Percentiles rank a stretch among this genome's conserved stretches.
Evolutionary conservation across 1,140 invertebrate species (phyloP).

Genomic region (Zeugodacus cucurbitae): DNA sequence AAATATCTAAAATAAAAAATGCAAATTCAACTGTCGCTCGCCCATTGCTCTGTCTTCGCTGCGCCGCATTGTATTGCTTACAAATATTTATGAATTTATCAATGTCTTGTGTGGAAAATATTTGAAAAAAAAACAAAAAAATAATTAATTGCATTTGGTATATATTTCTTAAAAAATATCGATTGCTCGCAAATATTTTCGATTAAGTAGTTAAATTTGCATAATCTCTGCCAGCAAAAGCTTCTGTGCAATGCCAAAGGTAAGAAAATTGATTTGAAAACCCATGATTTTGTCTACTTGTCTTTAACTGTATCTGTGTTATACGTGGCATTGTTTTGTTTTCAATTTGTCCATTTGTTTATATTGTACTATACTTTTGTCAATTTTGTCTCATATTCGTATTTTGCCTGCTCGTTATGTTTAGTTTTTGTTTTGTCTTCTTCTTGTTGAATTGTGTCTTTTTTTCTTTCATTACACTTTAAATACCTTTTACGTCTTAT

Average conservation of each 20-base stretch:
- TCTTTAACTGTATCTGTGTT: background rate
- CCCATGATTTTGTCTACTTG: background rate
- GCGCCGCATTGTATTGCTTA: background rate
- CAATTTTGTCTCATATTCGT: background rate
- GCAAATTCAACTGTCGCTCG: slow-evolving; percentile 43
- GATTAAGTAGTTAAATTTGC: slow-evolving; percentile 60
- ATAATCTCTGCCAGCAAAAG: slow-evolving; percentile 64
- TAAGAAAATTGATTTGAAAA: slow-evolving; percentile 49
- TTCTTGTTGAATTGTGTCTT: background rate
- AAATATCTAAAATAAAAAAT: background rate
- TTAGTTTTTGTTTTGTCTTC: background rate
- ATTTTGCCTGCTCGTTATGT: background rate
- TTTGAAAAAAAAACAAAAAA: background rate
- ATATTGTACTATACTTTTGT: background rate
- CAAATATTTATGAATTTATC: background rate
- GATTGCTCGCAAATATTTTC: background rate
- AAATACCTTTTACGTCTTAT: background rate
- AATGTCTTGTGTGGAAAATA: background rate
- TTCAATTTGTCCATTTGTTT: background rate
- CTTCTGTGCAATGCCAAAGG: slow-evolving; percentile 65
- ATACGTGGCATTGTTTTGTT: background rate
- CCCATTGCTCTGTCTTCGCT: slow-evolving; percentile 47
- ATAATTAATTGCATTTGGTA: background rate
- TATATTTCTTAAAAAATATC: background rate
- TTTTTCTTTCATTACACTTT: too few relatives aligned